Evolutionary conservation across 1,140 invertebrate genomes (phyloP), one percentile per base, ranked within the genome.

Genomic region (Sweltsa coloradensis): DNA sequence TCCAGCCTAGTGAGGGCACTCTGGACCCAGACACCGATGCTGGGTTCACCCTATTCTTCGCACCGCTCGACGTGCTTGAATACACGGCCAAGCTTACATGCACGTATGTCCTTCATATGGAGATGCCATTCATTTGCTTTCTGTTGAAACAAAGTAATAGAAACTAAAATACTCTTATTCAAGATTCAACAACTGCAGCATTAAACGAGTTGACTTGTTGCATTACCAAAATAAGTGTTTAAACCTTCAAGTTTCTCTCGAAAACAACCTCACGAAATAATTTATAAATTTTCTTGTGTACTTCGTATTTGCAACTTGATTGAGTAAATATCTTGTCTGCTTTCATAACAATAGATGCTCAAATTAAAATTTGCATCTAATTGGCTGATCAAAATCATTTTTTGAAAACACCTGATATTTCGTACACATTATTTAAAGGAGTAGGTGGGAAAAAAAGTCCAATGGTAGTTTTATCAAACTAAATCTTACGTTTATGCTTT

Each of bases 51-150:
- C 23, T 66, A 0, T 55, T 21, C 14, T 66, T 66, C 49, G 55
- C 47, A 2, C 63, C 64, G 0, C 16, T 52, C n/a, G 60, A 64
- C 39, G 56, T 62, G 19, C 57, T 57, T 31, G 49, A 60, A 36
- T 64, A 64, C 34, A 58, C 56, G 47, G 61, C 9, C 9, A 31
- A 9, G 14, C 9, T 31, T 31, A 31, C n/a, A 9, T 31, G 7
- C n/a, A n/a, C n/a, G 7, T 9, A 31, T 31, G 14, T 9, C 9
- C 7, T 31, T 31, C n/a, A 31, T 9, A 31, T 9, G 29, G 14
- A 31, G 7, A 31, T 31, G 14, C 7, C 29, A 31, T 9, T 9
- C 9, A 9, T 31, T 9, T 9, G 9, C n/a, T 9, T 31, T 9
- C 29, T 31, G 29, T 31, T n/a, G 29, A 31, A 9, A 31, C n/a